Conservation (phyloP, 2,888 invertebrate genomes). For the Halocaridina rubra region DNA sequence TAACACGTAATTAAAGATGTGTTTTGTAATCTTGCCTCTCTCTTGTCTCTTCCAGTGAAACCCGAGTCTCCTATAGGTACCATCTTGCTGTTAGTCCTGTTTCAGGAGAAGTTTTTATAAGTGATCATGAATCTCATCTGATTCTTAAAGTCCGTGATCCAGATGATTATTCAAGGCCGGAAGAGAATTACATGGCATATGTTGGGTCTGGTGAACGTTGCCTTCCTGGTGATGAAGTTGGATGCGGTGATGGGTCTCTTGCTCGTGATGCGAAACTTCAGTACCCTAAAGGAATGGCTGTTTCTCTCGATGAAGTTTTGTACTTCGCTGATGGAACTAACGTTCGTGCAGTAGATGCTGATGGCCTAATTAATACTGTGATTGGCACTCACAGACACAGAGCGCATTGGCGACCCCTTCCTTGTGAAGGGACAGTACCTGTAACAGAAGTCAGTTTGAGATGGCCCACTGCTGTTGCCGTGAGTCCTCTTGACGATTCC, state of each 20-base stretch:
- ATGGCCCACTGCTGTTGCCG: conserved; percentile 95
- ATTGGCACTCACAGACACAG: conserved; percentile 91
- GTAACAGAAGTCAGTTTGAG: conserved; percentile 80
- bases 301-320: conserved; percentile 90
- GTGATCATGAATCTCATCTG: conserved; percentile 95
- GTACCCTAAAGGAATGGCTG: conserved; percentile 94
- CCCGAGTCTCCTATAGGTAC: conserved; percentile 96
- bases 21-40: neutral
- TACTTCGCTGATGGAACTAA: conserved; percentile 97
- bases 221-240: conserved; percentile 90
- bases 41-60: conserved; percentile 75
- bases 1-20: neutral
- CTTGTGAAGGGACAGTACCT: conserved; percentile 84
- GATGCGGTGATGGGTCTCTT: conserved; percentile 94
- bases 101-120: conserved; percentile 93
- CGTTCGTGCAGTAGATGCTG: conserved; percentile 90
- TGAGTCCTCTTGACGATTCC: conserved; percentile 93
- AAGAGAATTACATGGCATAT: conserved; percentile 93
- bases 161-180: conserved; percentile 83
- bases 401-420: conserved; percentile 90
- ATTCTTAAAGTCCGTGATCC: conserved; percentile 85
- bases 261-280: conserved; percentile 94
- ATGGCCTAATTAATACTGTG: conserved; percentile 91
- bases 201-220: conserved; percentile 96
- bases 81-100: conserved; percentile 93